Percentiles rank a stretch among this genome's conserved stretches.
Conservation (phyloP, 2,888 invertebrate genomes). For the Mystacides longicornis region DNA sequence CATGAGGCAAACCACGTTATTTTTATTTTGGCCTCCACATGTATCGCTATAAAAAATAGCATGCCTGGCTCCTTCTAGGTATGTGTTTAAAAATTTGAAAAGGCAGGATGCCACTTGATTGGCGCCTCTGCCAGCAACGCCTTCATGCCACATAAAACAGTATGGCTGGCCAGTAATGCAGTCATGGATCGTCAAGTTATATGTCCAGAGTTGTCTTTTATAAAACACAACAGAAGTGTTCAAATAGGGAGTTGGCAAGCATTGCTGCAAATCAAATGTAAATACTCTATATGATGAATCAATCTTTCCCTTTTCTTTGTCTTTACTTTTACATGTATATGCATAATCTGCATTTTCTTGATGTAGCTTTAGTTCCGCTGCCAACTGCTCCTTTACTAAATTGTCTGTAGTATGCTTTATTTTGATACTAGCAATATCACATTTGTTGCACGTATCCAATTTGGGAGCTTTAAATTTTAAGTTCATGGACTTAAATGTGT, state of each 20-base stretch:
- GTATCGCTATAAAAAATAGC: neutral
- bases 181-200: conserved; percentile 28
- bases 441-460: conserved; percentile 1
- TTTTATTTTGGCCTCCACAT: conserved; percentile 4
- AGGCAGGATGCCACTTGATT: conserved; percentile 29
- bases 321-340: neutral
- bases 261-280: conserved; percentile 27
- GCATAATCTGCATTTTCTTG: conserved; percentile 1
- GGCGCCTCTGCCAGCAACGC: conserved; percentile 26
- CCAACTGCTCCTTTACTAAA: neutral
- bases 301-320: conserved; percentile 1
- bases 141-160: conserved; percentile 30
- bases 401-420: neutral
- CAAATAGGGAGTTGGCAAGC: conserved; percentile 28
- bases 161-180: conserved; percentile 22
- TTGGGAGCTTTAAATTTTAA: neutral
- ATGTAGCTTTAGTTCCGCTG: neutral
- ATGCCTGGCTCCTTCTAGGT: conserved; percentile 5
- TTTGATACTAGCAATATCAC: conserved; percentile 1
- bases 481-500: neutral
- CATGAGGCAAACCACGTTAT: conserved; percentile 12
- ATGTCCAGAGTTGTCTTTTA: conserved; percentile 30
- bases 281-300: neutral
- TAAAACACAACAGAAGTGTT: conserved; percentile 29
- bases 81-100: conserved; percentile 20